phyloP scores from a whole-genome alignment of 2,888 invertebrate species.

The Plusia festucae region DNA sequence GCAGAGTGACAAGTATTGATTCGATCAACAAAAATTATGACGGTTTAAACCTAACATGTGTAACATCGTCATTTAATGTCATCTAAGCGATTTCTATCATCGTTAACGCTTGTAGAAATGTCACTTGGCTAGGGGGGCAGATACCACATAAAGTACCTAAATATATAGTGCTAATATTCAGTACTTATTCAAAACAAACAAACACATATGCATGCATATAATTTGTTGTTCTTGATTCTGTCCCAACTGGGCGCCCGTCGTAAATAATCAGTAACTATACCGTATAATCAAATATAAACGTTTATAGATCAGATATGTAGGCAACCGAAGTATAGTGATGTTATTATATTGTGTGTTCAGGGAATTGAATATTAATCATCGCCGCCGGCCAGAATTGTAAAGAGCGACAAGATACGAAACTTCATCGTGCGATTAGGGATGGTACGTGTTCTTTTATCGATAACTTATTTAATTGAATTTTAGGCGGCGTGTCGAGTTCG shows the following conservation, averaged over 20 bases:
- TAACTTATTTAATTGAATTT: background rate
- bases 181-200: conserved; percentile 1
- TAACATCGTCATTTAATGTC: too few species aligned
- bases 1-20: too few species aligned
- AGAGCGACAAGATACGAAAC: conserved; percentile 10
- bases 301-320: conserved; percentile 31
- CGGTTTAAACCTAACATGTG: too few species aligned
- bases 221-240: conserved; percentile 42
- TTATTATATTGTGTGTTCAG: conserved; percentile 31
- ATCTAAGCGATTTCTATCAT: too few species aligned
- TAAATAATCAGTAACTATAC: conserved; percentile 33
- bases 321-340: conserved; percentile 27
- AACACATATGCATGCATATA: conserved; percentile 20
- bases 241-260: conserved; percentile 35
- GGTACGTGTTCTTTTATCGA: conserved; percentile 21
- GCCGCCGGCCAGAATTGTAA: conserved; percentile 17
- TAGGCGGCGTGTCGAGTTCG: background rate
- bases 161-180: background rate
- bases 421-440: conserved; percentile 17
- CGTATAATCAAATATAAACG: conserved; percentile 31
- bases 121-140: background rate
- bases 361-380: conserved; percentile 36
- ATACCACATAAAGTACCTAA: background rate
- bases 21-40: too few species aligned
- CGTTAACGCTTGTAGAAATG: too few species aligned